Evolutionary conservation across 2,888 invertebrate genomes (phyloP).

Genomic region (Lithophane leautieri): DNA sequence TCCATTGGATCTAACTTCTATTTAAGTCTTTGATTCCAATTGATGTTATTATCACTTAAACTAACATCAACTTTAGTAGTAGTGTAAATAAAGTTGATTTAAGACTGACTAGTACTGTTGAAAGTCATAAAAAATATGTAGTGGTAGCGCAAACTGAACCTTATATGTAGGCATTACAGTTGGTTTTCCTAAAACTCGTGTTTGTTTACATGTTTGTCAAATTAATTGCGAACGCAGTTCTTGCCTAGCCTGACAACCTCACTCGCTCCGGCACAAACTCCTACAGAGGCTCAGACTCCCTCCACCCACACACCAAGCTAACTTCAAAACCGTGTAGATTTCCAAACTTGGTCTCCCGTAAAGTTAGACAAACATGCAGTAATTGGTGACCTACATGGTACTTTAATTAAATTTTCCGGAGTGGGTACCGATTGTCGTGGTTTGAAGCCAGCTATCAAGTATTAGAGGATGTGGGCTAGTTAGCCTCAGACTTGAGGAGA

Average conservation of each 20-base stretch:
- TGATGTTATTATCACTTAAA: too few relatives aligned
- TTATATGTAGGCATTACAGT: too few relatives aligned
- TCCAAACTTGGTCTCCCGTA: slow-evolving; percentile 24
- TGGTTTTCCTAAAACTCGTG: too few relatives aligned
- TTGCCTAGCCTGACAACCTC: too few relatives aligned
- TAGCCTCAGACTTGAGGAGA: background rate
- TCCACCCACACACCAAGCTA: background rate
- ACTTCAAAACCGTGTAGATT: slow-evolving; percentile 26
- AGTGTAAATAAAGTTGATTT: too few relatives aligned
- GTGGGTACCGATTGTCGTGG: slow-evolving; percentile 44
- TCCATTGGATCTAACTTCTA: background rate
- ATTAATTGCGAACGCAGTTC: too few relatives aligned
- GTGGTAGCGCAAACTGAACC: too few relatives aligned
- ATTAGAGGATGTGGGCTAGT: background rate
- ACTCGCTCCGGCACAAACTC: background rate
- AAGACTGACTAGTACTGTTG: too few relatives aligned
- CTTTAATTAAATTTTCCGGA: slow-evolving; percentile 59
- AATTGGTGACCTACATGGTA: slow-evolving; percentile 49
- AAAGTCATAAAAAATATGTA: too few relatives aligned
- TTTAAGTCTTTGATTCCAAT: too few relatives aligned
- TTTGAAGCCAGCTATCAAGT: slow-evolving; percentile 14
- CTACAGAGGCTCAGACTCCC: background rate
- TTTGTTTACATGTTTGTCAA: too few relatives aligned
- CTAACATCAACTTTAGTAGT: too few relatives aligned
- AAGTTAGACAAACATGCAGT: slow-evolving; percentile 57